Evolutionary conservation across 2,797 vertebrate species (phyloP).

Genomic region (Onychomys leucogaster): DNA sequence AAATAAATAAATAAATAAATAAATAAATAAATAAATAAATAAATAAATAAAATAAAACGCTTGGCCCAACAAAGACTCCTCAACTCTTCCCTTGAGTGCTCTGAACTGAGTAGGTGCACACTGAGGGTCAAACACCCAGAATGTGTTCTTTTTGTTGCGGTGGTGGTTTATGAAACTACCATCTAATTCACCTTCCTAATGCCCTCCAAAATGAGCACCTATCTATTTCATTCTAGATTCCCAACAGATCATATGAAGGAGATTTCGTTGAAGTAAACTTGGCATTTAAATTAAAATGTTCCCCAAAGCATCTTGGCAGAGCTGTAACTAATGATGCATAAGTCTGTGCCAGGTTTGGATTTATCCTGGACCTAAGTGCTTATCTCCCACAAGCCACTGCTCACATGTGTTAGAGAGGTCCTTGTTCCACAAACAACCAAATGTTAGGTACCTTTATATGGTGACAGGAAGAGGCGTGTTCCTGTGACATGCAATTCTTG

Average conservation of each 20-base stretch:
- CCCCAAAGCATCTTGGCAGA: constrained; percentile 82
- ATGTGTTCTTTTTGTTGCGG: constrained; percentile 22
- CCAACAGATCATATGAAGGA: constrained; percentile 78
- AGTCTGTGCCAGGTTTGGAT: constrained; percentile 73
- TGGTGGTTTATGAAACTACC: background rate
- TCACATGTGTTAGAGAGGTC: constrained; percentile 35
- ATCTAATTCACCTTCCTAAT: background rate
- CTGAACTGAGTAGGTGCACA: background rate
- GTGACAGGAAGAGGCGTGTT: constrained; percentile 25
- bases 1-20: too few species aligned
- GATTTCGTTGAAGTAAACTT: constrained; percentile 79
- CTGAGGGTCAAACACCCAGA: background rate
- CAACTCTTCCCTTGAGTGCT: background rate
- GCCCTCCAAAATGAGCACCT: constrained; percentile 54
- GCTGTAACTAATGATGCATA: constrained; percentile 80
- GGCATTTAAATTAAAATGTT: constrained; percentile 81
- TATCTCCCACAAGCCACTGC: constrained; percentile 55
- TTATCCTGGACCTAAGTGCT: constrained; percentile 54
- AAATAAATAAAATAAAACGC: too few species aligned
- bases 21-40: too few species aligned
- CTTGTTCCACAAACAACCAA: constrained; percentile 19
- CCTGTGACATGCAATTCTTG: background rate
- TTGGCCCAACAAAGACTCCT: constrained; percentile 72
- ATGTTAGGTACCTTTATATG: background rate
- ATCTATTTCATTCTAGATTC: constrained; percentile 67